phyloP scores from a whole-genome alignment of 2,113 vertebrate species.

The Gracilinanus agilis region DNA sequence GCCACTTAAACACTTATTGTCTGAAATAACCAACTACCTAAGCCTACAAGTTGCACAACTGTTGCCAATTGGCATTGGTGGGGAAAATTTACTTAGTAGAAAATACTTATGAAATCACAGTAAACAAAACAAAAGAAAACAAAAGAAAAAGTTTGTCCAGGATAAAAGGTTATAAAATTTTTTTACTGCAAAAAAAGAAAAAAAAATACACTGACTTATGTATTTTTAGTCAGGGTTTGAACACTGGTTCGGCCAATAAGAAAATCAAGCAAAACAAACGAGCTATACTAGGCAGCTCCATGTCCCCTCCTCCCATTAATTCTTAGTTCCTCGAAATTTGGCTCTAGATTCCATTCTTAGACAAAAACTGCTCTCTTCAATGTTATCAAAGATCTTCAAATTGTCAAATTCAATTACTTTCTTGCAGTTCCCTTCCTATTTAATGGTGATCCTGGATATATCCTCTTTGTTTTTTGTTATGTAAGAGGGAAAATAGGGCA shows the following conservation, averaged over 20 bases:
- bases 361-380: not conserved
- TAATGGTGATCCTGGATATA: not conserved
- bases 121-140: not conserved
- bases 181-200: not conserved
- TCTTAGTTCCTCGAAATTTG: not conserved
- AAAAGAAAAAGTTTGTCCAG: not conserved
- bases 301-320: not conserved
- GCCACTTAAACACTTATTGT: not conserved
- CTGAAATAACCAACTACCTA: not conserved
- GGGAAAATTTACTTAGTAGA: not conserved
- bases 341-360: not conserved
- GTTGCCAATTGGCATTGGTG: not conserved
- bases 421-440: not conserved
- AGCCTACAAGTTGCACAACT: not conserved
- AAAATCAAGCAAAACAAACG: not conserved
- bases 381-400: not conserved
- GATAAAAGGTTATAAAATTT: not conserved
- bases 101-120: not conserved
- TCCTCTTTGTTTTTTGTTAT: not conserved
- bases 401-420: not conserved
- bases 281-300: not conserved
- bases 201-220: not conserved
- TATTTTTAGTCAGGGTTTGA: not conserved
- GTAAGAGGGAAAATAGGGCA: too few species aligned
- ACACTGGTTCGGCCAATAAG: not conserved